phyloP scores from a whole-genome alignment of 2,888 invertebrate species.

The Dicycla oo region DNA sequence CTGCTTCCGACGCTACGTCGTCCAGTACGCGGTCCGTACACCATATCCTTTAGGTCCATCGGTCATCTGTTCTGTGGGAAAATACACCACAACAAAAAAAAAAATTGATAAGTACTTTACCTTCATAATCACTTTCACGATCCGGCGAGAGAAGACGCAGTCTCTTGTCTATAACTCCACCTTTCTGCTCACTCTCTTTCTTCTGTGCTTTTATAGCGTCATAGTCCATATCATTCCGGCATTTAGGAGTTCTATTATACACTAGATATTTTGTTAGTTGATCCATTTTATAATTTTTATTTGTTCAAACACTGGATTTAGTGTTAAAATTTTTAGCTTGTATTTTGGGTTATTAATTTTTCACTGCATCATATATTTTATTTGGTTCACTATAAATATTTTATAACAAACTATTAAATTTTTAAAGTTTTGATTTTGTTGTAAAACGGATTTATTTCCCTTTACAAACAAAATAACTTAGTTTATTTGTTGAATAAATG shows the following conservation, averaged over 20 bases:
- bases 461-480: background rate
- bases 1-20: no score
- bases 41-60: background rate
- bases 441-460: background rate
- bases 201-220: slow-evolving; percentile 78
- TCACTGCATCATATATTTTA: slow-evolving; percentile 28
- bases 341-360: background rate
- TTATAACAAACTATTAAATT: background rate
- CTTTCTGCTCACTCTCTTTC: slow-evolving; percentile 66
- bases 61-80: background rate
- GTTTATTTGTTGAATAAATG: slow-evolving; percentile 15
- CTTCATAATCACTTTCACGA: slow-evolving; percentile 77
- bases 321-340: background rate
- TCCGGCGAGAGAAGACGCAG: slow-evolving; percentile 83
- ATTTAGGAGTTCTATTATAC: slow-evolving; percentile 84
- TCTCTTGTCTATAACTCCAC: slow-evolving; percentile 77
- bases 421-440: slow-evolving; percentile 15
- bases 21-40: no score
- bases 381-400: slow-evolving; percentile 11
- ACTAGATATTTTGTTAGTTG: slow-evolving; percentile 83
- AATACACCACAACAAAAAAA: background rate
- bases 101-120: slow-evolving; percentile 63
- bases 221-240: slow-evolving; percentile 80
- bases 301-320: slow-evolving; percentile 19
- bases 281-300: slow-evolving; percentile 74